Base-by-base conservation (phyloP, 2,888 invertebrate species). In the Deilephila porcellus region DNA sequence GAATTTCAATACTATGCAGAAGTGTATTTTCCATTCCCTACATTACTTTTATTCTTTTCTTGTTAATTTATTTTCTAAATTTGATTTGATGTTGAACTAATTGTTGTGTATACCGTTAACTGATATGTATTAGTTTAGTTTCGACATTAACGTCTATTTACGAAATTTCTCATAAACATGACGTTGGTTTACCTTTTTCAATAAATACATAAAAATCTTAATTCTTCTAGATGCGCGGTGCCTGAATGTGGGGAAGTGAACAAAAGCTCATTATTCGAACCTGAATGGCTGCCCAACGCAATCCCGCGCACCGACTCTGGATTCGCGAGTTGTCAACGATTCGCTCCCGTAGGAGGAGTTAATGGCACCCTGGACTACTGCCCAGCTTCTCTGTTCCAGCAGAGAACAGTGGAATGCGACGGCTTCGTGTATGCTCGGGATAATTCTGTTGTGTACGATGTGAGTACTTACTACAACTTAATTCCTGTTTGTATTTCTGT, bases 171-270 rank as follows among this genome's bases (percentile, higher is more conserved):
- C 25, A 25, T 25, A 25, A 25, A 25, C 25, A 25, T 25, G 25
- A 25, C 32, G 32, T 32, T 32, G 32, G 32, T 32, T 1, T 32
- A 32, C 1, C 32, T 32, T 5, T 32, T 32, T 32, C 5, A 0
- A 32, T 32, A 14, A 45, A 14, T 45, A 45, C 3, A 11, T 45
- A 45, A 45, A 45, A 45, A 14, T 14, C 11, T 45, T 11, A 3
- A 45, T 45, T 4, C 0, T 17, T 29, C 25, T 29, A 95, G 95
- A 80, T 96, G 96, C 80, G 87, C 86, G 60, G 89, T 96, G 60
- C 90, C 93, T 1, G 95, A 95, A 83, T 96, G 96, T 79, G 95
- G 88, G 0, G 91, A 91, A 74, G 79, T 90, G 25, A 81, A 80
- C n/a, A 87, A 88, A 59, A 80, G 86, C 17, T 81, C 88, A 8